A percentile compares a stretch with the other conserved stretches of the same genome.
These are phyloP conservation scores for Schizopygopsis pylzovi DNA, from an alignment of 2,797 vertebrate genomes.

Conservation along the genomic window DNA sequence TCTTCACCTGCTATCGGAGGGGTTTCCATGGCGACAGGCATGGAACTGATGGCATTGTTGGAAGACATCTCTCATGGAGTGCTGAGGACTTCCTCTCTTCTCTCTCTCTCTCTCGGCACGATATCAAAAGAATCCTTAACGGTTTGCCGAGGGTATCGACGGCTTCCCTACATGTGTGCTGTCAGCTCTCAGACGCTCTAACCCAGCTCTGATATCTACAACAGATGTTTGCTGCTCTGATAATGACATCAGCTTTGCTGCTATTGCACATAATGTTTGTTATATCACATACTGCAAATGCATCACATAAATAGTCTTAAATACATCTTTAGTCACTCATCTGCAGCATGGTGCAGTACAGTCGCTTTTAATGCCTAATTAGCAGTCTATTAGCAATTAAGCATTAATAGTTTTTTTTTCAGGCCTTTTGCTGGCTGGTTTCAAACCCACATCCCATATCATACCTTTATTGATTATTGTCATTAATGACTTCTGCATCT, in stretches of 20 bases:
- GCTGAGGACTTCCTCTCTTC: conserved; percentile 65
- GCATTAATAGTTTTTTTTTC: background rate
- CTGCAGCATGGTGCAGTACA: background rate
- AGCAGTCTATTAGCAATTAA: background rate
- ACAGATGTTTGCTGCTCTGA: conserved; percentile 19
- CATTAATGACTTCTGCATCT: background rate
- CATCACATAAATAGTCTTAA: background rate
- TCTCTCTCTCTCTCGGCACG: conserved; percentile 9
- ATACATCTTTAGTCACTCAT: background rate
- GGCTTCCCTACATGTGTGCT: background rate
- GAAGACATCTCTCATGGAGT: conserved; percentile 59
- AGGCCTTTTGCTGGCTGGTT: background rate
- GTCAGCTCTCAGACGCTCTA: background rate
- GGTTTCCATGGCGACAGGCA: conserved; percentile 78
- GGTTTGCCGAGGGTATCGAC: conserved; percentile 10
- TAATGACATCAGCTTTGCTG: background rate
- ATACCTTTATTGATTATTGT: background rate
- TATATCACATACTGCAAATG: background rate
- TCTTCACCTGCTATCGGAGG: conserved; percentile 62
- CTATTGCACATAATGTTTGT: background rate
- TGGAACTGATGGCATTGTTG: conserved; percentile 69
- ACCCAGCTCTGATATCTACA: background rate
- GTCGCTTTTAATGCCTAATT: background rate
- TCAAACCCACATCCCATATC: background rate
- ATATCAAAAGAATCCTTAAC: conserved; percentile 36